Evolutionary conservation across 2,888 invertebrate species (phyloP), one percentile per base, ranked within the genome.

Genomic region (Thereva unica): DNA sequence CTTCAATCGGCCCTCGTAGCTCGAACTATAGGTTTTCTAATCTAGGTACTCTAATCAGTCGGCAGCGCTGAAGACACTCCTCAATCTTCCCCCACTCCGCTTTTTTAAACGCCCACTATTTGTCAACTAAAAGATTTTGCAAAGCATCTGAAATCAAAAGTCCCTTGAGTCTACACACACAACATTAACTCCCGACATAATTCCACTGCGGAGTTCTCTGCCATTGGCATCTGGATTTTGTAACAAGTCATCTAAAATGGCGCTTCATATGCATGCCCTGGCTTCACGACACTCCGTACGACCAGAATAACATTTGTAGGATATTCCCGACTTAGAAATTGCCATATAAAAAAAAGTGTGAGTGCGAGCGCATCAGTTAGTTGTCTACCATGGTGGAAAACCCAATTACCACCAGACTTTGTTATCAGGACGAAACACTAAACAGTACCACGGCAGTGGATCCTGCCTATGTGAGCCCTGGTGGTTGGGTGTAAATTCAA

Each of bases 391-490:
- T 61, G 49, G 61, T 61, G 61, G 61, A 61, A 61, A 61, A 61
- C 61, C 49, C 61, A 61, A 61, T 61, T 61, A 61, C 61, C 50
- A 61, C 40, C 61, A 50, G 61, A 61, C 61, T 61, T 61, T 61
- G 61, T 61, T 61, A 61, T 61, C 61, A 61, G 61, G 10, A 61
- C 50, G 61, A 50, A 61, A 61, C 61, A 61, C 61, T 61, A 61
- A 61, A 61, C 61, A 61, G 61, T 50, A 61, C 61, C 61, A 35
- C 61, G 50, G 61, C 61, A 61, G 41, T 61, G 40, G 61, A 61
- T 50, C 40, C 42, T 50, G 61, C 61, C 61, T 61, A 61, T 61
- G 61, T 50, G 61, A 40, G 61, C 50, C 50, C 23, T 23, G 23
- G 23, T 23, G 23, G 23, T 23, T 23, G 50, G 61, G 61, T 61